Percentiles rank a stretch among this genome's conserved stretches.
Conservation (phyloP, 2,113 vertebrate genomes). For the Carettochelys insculpta region DNA sequence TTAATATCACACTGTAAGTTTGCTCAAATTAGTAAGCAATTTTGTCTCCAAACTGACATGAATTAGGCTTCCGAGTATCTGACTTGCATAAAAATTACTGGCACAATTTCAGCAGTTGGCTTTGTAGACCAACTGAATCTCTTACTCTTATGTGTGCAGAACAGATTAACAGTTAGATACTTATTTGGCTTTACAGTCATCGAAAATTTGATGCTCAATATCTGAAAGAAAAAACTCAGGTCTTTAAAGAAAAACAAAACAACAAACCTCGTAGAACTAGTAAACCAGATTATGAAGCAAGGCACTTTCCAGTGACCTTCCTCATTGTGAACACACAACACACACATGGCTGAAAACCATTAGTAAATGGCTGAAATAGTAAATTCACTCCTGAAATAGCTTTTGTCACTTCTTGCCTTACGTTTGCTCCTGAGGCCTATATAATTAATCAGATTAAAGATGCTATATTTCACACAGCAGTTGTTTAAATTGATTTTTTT, state of each 20-base stretch:
- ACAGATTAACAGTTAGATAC: not conserved
- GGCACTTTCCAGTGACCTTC: not conserved
- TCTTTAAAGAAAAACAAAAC: too few species aligned
- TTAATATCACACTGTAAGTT: not conserved
- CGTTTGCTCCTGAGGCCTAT: not conserved
- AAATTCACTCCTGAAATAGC: not conserved
- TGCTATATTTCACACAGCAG: not conserved
- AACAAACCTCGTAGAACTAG: not conserved
- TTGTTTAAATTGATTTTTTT: slow-evolving; percentile 6
- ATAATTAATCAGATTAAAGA: not conserved
- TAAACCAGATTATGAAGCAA: not conserved
- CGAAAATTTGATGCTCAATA: not conserved
- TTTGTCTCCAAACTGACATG: not conserved
- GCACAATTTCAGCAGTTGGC: not conserved
- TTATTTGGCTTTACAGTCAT: not conserved
- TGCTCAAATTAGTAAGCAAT: not conserved
- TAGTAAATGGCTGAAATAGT: not conserved
- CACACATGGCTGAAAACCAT: not conserved
- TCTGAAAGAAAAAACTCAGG: not conserved
- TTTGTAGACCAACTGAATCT: rapidly evolving
- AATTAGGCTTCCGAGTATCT: not conserved
- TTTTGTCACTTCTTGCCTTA: not conserved
- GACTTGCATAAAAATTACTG: not conserved
- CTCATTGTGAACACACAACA: rapidly evolving
- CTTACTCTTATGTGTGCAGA: not conserved